These are phyloP conservation scores for Crotalus horridus DNA, from an alignment of 2,113 vertebrate genomes.

Conservation along the genomic window DNA sequence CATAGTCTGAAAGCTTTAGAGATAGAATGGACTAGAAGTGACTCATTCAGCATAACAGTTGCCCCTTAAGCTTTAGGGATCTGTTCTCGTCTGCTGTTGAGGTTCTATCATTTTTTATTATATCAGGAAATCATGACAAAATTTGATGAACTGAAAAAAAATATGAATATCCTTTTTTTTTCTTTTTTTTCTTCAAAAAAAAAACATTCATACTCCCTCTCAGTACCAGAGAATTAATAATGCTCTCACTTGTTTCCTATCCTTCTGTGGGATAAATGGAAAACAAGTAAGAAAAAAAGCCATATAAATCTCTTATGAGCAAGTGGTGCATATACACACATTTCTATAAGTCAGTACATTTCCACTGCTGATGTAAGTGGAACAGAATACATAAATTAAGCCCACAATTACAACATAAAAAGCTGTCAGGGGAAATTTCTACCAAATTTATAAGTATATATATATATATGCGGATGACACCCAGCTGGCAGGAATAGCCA, in stretches of 20 bases:
- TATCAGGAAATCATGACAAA: conserved; percentile 34
- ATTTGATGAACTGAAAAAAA: conserved; percentile 37
- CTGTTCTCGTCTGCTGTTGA: conserved; percentile 3
- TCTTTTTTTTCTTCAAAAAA: conserved; percentile 14
- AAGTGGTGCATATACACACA: conserved; percentile 9
- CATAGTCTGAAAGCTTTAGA: conserved; percentile 8
- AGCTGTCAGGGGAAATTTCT: background rate
- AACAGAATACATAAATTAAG: conserved; percentile 16
- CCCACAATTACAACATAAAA: background rate
- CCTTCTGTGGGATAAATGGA: conserved; percentile 35
- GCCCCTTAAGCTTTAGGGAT: conserved; percentile 18
- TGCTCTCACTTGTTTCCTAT: conserved; percentile 33
- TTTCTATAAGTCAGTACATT: conserved; percentile 32
- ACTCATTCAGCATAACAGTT: conserved; percentile 4
- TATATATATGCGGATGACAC: no score
- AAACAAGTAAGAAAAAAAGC: conserved; percentile 15
- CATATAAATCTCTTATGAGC: conserved; percentile 36
- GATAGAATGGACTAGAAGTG: background rate
- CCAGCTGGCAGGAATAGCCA: no score
- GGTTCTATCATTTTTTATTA: background rate
- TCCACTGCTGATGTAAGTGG: conserved; percentile 33
- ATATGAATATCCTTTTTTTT: conserved; percentile 35
- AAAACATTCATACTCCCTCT: conserved; percentile 24
- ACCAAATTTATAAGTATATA: background rate
- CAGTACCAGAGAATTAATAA: conserved; percentile 38